A percentile compares a stretch with the other conserved stretches of the same genome.
These are phyloP conservation scores for Pituophis catenifer DNA, from an alignment of 2,113 vertebrate genomes.

Conservation along the genomic window DNA sequence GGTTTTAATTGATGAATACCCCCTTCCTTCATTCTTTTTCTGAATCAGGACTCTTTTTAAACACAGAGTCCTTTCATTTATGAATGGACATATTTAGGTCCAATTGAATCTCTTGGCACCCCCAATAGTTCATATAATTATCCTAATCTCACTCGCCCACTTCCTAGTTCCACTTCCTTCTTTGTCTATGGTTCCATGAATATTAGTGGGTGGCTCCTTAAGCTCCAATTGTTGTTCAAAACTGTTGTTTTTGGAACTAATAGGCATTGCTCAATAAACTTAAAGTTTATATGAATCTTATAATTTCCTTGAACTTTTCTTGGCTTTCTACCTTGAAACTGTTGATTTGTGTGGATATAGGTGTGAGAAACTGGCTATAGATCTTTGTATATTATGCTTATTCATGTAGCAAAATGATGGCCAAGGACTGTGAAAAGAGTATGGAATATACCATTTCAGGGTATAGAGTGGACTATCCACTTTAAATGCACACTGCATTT, in stretches of 20 bases:
- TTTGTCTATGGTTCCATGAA: background rate
- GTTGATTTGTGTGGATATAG: background rate
- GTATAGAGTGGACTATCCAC: background rate
- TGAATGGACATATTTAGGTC: background rate
- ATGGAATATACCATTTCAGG: background rate
- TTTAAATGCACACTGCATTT: background rate
- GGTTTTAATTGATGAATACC: background rate
- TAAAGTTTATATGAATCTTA: background rate
- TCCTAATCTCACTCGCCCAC: background rate
- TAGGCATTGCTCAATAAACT: background rate
- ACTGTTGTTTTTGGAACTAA: background rate
- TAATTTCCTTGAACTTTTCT: background rate
- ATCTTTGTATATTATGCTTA: background rate
- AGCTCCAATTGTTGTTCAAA: background rate
- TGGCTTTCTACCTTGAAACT: background rate
- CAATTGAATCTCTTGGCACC: background rate
- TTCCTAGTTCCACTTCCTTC: no score
- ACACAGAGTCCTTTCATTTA: background rate
- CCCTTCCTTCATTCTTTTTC: background rate
- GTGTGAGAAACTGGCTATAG: background rate
- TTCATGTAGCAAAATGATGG: background rate
- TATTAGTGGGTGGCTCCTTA: background rate
- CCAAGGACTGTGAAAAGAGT: background rate
- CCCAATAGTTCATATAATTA: background rate
- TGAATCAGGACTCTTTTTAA: background rate